These are phyloP conservation scores for Clavelina lepadiformis DNA, from an alignment of 23 tunicate genomes.

Conservation along the genomic window DNA sequence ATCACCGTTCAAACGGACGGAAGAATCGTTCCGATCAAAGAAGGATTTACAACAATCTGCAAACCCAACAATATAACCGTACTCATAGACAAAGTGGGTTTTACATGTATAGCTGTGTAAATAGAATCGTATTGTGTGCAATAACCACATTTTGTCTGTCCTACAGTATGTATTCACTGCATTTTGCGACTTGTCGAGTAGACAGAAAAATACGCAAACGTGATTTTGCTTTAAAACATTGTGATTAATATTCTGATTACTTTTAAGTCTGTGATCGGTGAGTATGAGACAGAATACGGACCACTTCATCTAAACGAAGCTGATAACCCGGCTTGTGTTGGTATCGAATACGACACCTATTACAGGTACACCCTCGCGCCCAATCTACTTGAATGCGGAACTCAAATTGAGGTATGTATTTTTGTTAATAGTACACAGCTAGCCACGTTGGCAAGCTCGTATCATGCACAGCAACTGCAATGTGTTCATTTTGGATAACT, in stretches of 20 bases:
- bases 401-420: constrained; percentile 42
- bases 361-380: constrained; percentile 82
- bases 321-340: constrained; percentile 34
- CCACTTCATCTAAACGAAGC: constrained; percentile 71
- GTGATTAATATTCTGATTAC: too few species aligned
- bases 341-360: constrained; percentile 47
- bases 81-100: constrained; percentile 61
- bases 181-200: too few species aligned
- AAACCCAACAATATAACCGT: constrained; percentile 86
- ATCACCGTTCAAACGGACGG: constrained; percentile 12
- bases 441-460: too few species aligned
- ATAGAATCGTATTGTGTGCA: too few species aligned
- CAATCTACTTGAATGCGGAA: constrained; percentile 54
- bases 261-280: constrained; percentile 57
- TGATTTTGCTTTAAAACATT: too few species aligned
- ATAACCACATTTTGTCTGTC: too few species aligned
- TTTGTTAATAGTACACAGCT: too few species aligned
- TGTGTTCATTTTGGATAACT: too few species aligned
- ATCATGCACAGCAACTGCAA: too few species aligned
- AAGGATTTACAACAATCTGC: constrained; percentile 65
- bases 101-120: too few species aligned
- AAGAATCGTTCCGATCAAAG: constrained; percentile 25
- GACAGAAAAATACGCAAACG: too few species aligned
- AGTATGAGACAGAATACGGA: constrained; percentile 73
- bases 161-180: too few species aligned